Conservation (phyloP, 2,888 invertebrate species). For the Tholera decimalis region DNA sequence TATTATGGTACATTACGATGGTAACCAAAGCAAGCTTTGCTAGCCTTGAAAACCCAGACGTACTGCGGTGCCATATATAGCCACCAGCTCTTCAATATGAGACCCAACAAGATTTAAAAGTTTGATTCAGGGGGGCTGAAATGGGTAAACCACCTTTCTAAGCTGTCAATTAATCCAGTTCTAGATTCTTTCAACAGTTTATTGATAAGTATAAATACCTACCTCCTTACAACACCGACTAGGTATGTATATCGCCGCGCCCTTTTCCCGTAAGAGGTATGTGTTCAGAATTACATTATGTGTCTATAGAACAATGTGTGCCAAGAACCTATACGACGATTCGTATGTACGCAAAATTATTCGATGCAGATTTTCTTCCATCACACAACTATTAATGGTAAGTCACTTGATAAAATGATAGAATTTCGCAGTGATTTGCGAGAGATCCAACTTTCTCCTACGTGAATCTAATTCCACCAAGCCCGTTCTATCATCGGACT, state of each 20-base stretch:
- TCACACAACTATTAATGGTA: not conserved
- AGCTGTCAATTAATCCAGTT: not conserved
- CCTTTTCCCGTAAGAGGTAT: slow-evolving; percentile 21
- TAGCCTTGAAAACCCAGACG: no score
- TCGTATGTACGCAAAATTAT: not conserved
- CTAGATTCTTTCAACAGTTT: not conserved
- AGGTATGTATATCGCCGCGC: slow-evolving; percentile 2
- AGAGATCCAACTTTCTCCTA: no score
- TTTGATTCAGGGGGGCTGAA: not conserved
- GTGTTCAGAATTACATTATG: slow-evolving; percentile 10
- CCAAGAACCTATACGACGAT: not conserved
- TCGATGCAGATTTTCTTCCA: not conserved
- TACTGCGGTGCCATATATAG: no score
- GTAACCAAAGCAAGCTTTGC: no score
- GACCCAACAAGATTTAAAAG: not conserved
- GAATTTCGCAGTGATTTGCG: no score
- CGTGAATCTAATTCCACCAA: no score
- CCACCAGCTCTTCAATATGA: no score
- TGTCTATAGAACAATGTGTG: slow-evolving; percentile 9
- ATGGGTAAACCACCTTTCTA: not conserved
- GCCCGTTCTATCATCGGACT: no score
- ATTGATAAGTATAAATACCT: no score
- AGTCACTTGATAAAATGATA: not conserved
- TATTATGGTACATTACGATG: no score
- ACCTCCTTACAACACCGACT: slow-evolving; percentile 5